A percentile compares a stretch with the other conserved stretches of the same genome.
Conservation (phyloP, 2,797 vertebrate genomes). For the Odontamblyopus lacepedii region DNA sequence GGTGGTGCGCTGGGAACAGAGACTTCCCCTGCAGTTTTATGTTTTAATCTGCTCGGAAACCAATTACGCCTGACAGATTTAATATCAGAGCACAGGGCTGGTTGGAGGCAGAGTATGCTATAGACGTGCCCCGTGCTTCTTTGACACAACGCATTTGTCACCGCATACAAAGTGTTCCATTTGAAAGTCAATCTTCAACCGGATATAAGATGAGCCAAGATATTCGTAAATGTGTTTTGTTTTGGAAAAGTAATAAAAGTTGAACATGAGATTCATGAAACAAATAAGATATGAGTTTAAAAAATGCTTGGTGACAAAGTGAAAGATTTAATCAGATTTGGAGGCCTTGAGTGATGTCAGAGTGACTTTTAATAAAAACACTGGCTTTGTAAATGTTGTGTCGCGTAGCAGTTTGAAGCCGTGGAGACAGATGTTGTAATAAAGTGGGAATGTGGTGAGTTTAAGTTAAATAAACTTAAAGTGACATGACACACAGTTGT, state of each 20-base stretch:
- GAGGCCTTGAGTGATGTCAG: neutral
- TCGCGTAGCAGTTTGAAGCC: neutral
- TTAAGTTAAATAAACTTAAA: neutral
- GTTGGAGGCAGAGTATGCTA: constrained; percentile 44
- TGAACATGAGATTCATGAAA: constrained; percentile 16
- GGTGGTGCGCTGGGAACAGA: constrained; percentile 64
- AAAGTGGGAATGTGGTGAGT: neutral
- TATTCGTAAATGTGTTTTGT: constrained; percentile 11
- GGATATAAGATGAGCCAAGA: constrained; percentile 15
- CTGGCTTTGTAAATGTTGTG: neutral
- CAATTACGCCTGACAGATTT: constrained; percentile 79
- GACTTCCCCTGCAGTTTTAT: constrained; percentile 71
- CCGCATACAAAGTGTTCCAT: constrained; percentile 23
- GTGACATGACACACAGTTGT: neutral
- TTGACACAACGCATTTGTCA: constrained; percentile 59
- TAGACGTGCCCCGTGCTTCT: constrained; percentile 41
- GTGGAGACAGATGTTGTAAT: neutral
- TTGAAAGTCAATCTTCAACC: constrained; percentile 20
- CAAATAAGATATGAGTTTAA: constrained; percentile 13
- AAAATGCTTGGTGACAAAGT: constrained; percentile 7
- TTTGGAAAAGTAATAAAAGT: constrained; percentile 20
- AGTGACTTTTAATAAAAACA: constrained; percentile 5
- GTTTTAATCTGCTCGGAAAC: constrained; percentile 74
- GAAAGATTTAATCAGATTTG: constrained; percentile 9
- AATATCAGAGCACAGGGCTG: constrained; percentile 62